Base-by-base conservation (phyloP, 2,797 vertebrate genomes). In the Enteromius paludinosus region DNA sequence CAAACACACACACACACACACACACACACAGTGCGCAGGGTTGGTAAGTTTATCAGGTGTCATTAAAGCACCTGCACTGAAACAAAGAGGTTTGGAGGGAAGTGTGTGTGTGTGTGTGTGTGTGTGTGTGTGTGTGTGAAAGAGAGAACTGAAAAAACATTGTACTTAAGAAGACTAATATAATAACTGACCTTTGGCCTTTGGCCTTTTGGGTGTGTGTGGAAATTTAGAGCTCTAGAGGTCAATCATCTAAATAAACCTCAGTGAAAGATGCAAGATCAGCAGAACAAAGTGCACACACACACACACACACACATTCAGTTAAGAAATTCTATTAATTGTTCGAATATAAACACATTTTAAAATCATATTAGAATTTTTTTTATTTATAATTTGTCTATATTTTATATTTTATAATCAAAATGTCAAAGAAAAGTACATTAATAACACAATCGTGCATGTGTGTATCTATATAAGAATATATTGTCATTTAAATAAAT, bases 101-200 rank as follows among this genome's bases (percentile, higher is more conserved):
- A 18, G 38, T 61, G 56, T n/a, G 70, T 45, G 76, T 81, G 83
- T 79, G 73, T 52, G 78, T 47, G 66, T 7, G 81, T 43, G 54
- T 18, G 25, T 49, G 54, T 18, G 28, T 35, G 49, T n/a, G 74
- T 12, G 10, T 1, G 56, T 10, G 52, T 3, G 10, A 25, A 10
- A 59, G 23, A 25, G 56, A 25, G 23, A 25, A 18, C 20, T 6
- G 10, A 25, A 25, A 10, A 41, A 65, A 25, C 1, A 1, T 18
- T 1, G 10, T 33, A 54, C 9, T 56, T 33, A 56, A 81, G 10
- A 38, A 52, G 47, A 61, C 52, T 74, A 82, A 75, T 79, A 79
- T 80, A 56, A 81, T 78, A 66, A 47, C 30, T 84, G 62, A 18
- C 66, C 79, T 59, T 74, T 83, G 47, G 79, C 83, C 77, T 85